A percentile compares a stretch with the other conserved stretches of the same genome.
Evolutionary conservation across 2,113 vertebrate genomes (phyloP).

Genomic region (Leptodactylus fuscus): DNA sequence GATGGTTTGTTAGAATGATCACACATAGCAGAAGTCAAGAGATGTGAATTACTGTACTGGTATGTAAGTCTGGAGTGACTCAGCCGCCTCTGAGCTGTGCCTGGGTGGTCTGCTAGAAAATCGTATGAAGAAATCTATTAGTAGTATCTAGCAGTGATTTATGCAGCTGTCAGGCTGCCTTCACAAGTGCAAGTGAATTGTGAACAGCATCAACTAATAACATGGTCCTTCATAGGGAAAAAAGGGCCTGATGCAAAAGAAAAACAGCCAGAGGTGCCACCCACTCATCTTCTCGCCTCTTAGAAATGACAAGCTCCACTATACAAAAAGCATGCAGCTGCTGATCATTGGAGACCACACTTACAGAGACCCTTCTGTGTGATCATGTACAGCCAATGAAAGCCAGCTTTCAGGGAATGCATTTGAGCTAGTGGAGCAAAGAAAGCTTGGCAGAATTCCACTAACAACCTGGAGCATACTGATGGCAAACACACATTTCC

Average conservation of each 20-base stretch:
- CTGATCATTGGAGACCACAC: slow-evolving; percentile 70
- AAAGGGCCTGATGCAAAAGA: slow-evolving; percentile 75
- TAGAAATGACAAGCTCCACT: slow-evolving; percentile 72
- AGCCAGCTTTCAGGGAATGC: slow-evolving; percentile 66
- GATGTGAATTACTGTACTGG: slow-evolving; percentile 78
- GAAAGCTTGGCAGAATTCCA: slow-evolving; percentile 69
- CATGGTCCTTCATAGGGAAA: slow-evolving; percentile 72
- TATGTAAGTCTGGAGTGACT: slow-evolving; percentile 66
- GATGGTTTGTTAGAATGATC: slow-evolving; percentile 54
- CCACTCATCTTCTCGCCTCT: slow-evolving; percentile 76
- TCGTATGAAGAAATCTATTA: slow-evolving; percentile 75
- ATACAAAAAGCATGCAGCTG: slow-evolving; percentile 75
- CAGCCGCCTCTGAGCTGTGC: slow-evolving; percentile 63
- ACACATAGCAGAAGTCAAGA: slow-evolving; percentile 71
- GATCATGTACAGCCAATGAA: slow-evolving; percentile 67
- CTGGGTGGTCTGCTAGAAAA: slow-evolving; percentile 81
- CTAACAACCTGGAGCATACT: slow-evolving; percentile 61
- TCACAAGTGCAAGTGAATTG: slow-evolving; percentile 79
- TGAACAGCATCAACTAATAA: slow-evolving; percentile 71
- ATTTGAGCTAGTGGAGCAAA: slow-evolving; percentile 64
- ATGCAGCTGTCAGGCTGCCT: slow-evolving; percentile 83
- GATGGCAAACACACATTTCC: slow-evolving; percentile 65
- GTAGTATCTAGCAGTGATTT: slow-evolving; percentile 79
- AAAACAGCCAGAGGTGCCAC: slow-evolving; percentile 79
- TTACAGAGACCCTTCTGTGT: slow-evolving; percentile 77